Base-by-base conservation (phyloP, 2,113 vertebrate species). In the Entelurus aequoreus region DNA sequence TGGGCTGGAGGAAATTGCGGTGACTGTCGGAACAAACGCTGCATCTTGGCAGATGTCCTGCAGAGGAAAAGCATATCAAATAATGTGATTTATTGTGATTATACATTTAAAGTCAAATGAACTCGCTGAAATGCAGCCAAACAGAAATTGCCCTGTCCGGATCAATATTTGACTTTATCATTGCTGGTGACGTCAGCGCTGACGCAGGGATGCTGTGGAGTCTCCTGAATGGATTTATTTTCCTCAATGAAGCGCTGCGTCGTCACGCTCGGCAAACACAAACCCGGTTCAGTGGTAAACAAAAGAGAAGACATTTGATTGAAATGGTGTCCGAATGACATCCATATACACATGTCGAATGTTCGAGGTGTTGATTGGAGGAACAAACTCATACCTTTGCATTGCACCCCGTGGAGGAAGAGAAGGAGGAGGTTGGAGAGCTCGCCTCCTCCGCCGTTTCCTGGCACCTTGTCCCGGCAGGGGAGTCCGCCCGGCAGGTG, bases 221-320 rank as follows among this genome's bases (percentile, higher is more conserved):
- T 97, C 95, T 98, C 95, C 96, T 95, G 91, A 95, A 95, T 96
- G 95, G 94, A 94, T 94, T 92, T 92, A 84, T 93, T 94, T 94
- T 94, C 93, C 93, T 97, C 94, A 96, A 95, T 95, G 94, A 94
- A 94, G 91, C 76, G 89, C 92, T 92, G 92, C 94, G 93, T 93
- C 91, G 91, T 93, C 91, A 90, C 82, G 88, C 79, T 82, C 60
- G 48, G 28, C 13, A 56, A 38, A 86, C 54, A 85, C 84, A 76
- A 85, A 75, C 15, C 36, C 57, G 62, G 60, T 9, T 51, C 5
- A 6, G n/a, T 28, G 14, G 19, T 42, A 38, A 50, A 61, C 49
- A 50, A 7, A 50, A 12, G 2, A 44, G 7, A 16, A 16, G 37
- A 28, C 13, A 14, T 11, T 15, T 7, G 10, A 6, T 28, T 8